These are phyloP conservation scores for Leptoteleia sp. DNA, from an alignment of 1,140 invertebrate species.

Conservation along the genomic window DNA sequence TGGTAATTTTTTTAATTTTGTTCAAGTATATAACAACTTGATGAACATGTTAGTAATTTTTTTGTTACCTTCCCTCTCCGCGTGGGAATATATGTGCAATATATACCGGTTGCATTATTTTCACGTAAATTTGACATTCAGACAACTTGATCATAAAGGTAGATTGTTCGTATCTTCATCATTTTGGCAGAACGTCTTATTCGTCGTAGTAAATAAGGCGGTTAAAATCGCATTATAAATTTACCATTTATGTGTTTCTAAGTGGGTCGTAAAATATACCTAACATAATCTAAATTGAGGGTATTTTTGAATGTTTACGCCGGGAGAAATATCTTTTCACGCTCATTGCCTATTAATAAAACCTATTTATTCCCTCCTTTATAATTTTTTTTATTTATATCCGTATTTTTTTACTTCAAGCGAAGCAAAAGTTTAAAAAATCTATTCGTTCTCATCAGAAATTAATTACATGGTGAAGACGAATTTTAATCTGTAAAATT, in stretches of 20 bases:
- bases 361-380: conserved; percentile 4
- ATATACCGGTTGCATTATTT: too few relatives aligned
- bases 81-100: too few relatives aligned
- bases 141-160: neutral
- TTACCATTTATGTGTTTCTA: conserved; percentile 40
- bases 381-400: too few relatives aligned
- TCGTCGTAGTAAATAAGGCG: conserved; percentile 21
- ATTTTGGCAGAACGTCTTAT: conserved; percentile 21
- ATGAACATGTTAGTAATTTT: too few relatives aligned
- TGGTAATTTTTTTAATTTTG: too few relatives aligned
- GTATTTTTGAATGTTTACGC: conserved; percentile 24
- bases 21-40: too few relatives aligned
- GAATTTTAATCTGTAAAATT: too few relatives aligned
- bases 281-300: conserved; percentile 37
- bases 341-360: conserved; percentile 7
- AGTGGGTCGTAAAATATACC: conserved; percentile 42
- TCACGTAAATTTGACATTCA: conserved; percentile 5
- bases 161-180: conserved; percentile 1
- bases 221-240: conserved; percentile 29
- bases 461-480: too few relatives aligned
- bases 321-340: conserved; percentile 10
- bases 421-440: too few relatives aligned
- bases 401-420: too few relatives aligned
- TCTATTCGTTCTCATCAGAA: too few relatives aligned
- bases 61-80: too few relatives aligned